Evolutionary conservation across 2,113 vertebrate species (phyloP).

Genomic region (Pampusana beccarii): DNA sequence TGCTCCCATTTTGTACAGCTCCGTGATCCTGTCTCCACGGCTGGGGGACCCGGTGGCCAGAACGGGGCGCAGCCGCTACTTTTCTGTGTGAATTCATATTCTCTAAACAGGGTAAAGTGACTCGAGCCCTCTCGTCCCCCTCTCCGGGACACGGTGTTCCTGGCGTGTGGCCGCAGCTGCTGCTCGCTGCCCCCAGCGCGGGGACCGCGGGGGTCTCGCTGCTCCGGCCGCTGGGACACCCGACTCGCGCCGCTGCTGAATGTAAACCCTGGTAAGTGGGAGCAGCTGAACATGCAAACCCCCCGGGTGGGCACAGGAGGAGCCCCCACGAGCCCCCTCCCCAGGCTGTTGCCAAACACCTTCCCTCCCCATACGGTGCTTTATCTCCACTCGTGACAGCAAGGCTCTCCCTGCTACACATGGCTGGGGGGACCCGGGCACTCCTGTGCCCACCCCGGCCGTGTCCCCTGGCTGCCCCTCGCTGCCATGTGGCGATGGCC

Average conservation of each 20-base stretch:
- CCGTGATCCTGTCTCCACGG: conserved; percentile 44
- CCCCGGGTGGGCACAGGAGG: not conserved
- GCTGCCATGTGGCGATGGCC: not conserved
- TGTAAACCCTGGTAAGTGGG: conserved; percentile 55
- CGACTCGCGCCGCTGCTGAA: conserved; percentile 19
- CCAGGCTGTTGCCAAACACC: conserved; percentile 42
- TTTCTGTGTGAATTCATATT: conserved; percentile 77
- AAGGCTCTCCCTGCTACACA: conserved; percentile 21
- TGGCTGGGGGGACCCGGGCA: not conserved
- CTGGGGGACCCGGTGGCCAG: conserved; percentile 31
- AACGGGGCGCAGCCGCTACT: conserved; percentile 72
- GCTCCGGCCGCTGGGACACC: not conserved
- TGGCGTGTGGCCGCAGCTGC: not conserved
- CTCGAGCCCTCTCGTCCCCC: not conserved
- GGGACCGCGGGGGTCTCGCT: not conserved
- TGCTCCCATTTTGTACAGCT: conserved; percentile 74
- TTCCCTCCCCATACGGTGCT: conserved; percentile 63
- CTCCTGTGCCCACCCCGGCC: not conserved
- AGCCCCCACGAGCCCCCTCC: not conserved
- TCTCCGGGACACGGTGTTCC: not conserved
- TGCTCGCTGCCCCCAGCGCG: not conserved
- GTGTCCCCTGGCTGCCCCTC: not conserved
- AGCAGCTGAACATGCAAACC: conserved; percentile 13
- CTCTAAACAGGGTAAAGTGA: conserved; percentile 81
- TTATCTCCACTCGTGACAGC: conserved; percentile 53